A percentile compares a stretch with the other conserved stretches of the same genome.
Conservation (phyloP, 2,113 vertebrate genomes). For the Corythornis cristatus region DNA sequence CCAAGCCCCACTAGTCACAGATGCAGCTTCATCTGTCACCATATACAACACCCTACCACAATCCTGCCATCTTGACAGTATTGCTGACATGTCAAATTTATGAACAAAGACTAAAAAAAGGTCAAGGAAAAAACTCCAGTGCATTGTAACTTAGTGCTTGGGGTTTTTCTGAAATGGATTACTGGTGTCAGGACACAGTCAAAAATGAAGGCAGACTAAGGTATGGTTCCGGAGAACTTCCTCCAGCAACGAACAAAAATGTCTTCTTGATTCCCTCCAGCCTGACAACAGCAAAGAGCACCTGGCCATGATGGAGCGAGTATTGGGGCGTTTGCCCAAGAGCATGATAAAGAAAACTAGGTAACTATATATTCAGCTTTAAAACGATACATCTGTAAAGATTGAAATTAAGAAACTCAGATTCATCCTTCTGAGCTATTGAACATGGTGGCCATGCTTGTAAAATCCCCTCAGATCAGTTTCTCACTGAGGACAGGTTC, state of each 20-base stretch:
- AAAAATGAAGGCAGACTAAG: neutral
- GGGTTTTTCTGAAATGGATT: neutral
- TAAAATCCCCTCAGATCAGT: neutral
- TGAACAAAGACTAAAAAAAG: neutral
- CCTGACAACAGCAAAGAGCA: conserved; percentile 88
- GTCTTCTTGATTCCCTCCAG: conserved; percentile 25
- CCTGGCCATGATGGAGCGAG: conserved; percentile 91
- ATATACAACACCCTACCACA: neutral
- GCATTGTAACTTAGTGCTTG: neutral
- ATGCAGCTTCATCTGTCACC: neutral
- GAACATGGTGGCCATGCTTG: neutral
- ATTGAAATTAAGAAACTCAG: neutral
- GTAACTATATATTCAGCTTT: conserved; percentile 49
- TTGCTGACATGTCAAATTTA: neutral
- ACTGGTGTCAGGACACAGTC: neutral
- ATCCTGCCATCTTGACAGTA: neutral
- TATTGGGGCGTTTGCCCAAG: conserved; percentile 83
- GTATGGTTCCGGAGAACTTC: accelerated
- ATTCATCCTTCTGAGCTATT: neutral
- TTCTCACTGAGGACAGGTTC: neutral
- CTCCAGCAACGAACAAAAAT: neutral
- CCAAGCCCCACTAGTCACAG: neutral
- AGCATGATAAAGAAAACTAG: conserved; percentile 86
- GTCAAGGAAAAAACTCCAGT: neutral
- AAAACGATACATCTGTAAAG: neutral